phyloP scores from a whole-genome alignment of 2,888 invertebrate genomes.

The Macaria liturata region DNA sequence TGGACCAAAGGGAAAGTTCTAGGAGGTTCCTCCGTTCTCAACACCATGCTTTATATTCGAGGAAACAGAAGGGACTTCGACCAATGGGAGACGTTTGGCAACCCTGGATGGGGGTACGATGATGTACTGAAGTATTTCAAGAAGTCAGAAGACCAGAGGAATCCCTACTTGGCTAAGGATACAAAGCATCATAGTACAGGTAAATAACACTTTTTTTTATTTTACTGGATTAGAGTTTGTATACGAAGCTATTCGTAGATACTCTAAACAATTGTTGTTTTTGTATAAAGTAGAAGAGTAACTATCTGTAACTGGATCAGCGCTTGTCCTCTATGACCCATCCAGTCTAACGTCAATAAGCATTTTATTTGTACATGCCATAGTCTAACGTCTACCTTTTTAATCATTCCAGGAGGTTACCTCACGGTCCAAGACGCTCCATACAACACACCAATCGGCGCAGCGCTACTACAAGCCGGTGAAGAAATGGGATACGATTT shows the following conservation, averaged over 20 bases:
- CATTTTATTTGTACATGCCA: too few species aligned
- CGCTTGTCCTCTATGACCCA: background rate
- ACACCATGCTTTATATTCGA: conserved; percentile 95
- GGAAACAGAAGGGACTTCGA: conserved; percentile 94
- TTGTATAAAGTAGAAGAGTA: too few species aligned
- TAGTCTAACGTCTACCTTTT: too few species aligned
- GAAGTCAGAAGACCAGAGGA: conserved; percentile 94
- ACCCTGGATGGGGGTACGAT: conserved; percentile 94
- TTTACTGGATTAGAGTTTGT: too few species aligned
- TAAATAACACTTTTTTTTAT: conserved; percentile 46
- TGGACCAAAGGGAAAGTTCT: conserved; percentile 96
- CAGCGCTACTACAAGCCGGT: conserved; percentile 94
- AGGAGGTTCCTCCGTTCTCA: conserved; percentile 94
- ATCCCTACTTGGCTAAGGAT: conserved; percentile 92
- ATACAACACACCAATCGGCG: conserved; percentile 91
- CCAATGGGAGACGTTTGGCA: conserved; percentile 93
- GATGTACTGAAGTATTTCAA: conserved; percentile 92
- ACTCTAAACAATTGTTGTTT: too few species aligned
- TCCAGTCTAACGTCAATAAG: too few species aligned
- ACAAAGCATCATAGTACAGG: conserved; percentile 88
- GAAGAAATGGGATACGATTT: conserved; percentile 96
- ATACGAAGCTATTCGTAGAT: too few species aligned
- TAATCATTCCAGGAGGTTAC: conserved; percentile 85
- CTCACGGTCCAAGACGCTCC: conserved; percentile 90
- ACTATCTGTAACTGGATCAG: too few species aligned